Evolutionary conservation across 2,797 vertebrate species (phyloP), one percentile per base, ranked within the genome.

Genomic region (Pipistrellus nathusii): DNA sequence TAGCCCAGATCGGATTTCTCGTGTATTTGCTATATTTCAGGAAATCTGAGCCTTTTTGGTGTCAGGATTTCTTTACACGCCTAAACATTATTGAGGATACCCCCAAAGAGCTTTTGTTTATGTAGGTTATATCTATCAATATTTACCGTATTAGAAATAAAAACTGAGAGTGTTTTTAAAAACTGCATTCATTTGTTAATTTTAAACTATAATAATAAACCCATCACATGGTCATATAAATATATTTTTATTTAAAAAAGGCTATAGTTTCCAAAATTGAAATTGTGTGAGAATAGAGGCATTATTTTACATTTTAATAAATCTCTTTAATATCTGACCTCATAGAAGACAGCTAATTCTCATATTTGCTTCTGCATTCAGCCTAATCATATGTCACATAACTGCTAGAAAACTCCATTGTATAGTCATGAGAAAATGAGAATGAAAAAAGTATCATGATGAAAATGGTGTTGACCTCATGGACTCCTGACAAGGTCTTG

Each of bases 181-280:
- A 48, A 20, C 81, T 82, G 30, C 69, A 81, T 46, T 90, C 51
- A 76, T 38, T 38, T 69, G 41, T 51, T 88, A n/a, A 55, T 86
- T 95, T 93, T 78, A 32, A 93, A 93, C 73, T 87, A 57, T 17
- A 90, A 92, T 80, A 77, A 83, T 68, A 93, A 93, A 18, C 17
- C 10, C 17, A n/a, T 46, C 72, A 59, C 27, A 48, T 80, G 27
- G 38, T 92, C 85, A 91, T 78, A 72, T 41, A 91, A 78, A 53
- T 82, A 38, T 9, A 53, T 88, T 94, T 86, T 89, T 76, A 88
- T 82, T 44, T 11, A 17, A 85, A 90, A 90, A 88, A 72, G 20
- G 17, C 18, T 75, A 2, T 80, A 80, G 48, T 94, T 96, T 92
- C 8, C 21, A 77, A 89, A 14, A 77, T 30, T 62, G 27, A 62